A percentile compares a stretch with the other conserved stretches of the same genome.
These are phyloP conservation scores for Merops nubicus DNA, from an alignment of 2,113 vertebrate species.

Conservation along the genomic window DNA sequence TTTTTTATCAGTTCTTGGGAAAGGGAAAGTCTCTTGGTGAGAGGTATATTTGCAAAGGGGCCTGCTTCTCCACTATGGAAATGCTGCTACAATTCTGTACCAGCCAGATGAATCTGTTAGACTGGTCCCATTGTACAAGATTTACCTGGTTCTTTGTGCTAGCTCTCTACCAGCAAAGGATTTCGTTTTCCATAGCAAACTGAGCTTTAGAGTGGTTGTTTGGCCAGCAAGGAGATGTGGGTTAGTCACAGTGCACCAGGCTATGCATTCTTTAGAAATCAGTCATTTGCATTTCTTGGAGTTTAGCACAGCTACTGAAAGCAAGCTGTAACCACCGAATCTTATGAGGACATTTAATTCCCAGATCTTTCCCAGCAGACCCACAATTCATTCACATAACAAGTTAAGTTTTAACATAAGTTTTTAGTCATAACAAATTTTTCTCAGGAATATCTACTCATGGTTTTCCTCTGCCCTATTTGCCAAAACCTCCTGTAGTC, in stretches of 20 bases:
- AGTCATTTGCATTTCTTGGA: conserved; percentile 25
- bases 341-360: conserved; percentile 11
- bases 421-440: neutral
- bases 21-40: neutral
- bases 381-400: neutral
- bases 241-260: neutral
- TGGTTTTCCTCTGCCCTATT: neutral
- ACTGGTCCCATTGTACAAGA: neutral
- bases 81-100: neutral
- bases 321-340: neutral
- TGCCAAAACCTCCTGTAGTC: neutral
- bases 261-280: neutral
- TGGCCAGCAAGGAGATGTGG: neutral
- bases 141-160: neutral
- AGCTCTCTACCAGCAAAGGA: neutral
- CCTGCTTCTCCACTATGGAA: neutral
- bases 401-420: too few relatives aligned
- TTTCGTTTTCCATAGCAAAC: neutral
- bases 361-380: neutral
- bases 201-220: neutral
- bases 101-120: neutral
- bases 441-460: neutral
- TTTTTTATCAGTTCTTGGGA: neutral
- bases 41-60: neutral
- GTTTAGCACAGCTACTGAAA: neutral